Percentiles rank a stretch among this genome's conserved stretches.
Evolutionary conservation across 2,888 invertebrate species (phyloP).

Genomic region (Ectropis crepuscularia): DNA sequence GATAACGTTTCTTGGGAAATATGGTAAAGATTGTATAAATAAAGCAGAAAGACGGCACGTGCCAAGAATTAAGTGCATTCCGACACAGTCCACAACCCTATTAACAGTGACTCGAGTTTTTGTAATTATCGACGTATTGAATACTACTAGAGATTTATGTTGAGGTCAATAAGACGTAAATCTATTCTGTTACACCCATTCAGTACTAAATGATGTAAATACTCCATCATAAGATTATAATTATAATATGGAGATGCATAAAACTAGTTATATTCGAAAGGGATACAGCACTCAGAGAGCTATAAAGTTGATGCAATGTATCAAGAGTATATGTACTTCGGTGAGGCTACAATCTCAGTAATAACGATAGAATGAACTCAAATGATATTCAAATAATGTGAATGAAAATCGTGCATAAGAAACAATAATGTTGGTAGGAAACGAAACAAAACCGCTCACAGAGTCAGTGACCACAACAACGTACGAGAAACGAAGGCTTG

Average conservation of each 20-base stretch:
- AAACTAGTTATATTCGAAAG: constrained; percentile 21
- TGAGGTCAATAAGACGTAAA: constrained; percentile 55
- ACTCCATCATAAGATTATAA: constrained; percentile 25
- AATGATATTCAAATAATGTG: constrained; percentile 44
- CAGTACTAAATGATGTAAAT: constrained; percentile 52
- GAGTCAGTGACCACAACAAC: constrained; percentile 80
- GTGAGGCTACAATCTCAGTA: constrained; percentile 26
- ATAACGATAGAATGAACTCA: constrained; percentile 40
- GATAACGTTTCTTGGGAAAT: constrained; percentile 67
- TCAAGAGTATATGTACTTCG: constrained; percentile 23
- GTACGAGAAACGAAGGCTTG: constrained; percentile 76
- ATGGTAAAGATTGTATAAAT: constrained; percentile 72
- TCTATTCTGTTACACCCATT: constrained; percentile 59
- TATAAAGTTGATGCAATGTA: constrained; percentile 23
- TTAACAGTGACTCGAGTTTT: constrained; percentile 61
- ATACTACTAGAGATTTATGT: constrained; percentile 68
- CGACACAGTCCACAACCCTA: constrained; percentile 54
- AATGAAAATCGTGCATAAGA: constrained; percentile 56
- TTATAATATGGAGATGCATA: constrained; percentile 8
- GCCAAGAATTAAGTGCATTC: constrained; percentile 65
- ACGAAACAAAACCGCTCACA: constrained; percentile 61
- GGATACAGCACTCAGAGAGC: constrained; percentile 15
- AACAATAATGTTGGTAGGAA: constrained; percentile 55
- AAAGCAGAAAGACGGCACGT: constrained; percentile 72
- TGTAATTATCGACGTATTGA: constrained; percentile 74